These are phyloP conservation scores for Acanthococcus lagerstroemiae DNA, from an alignment of 2,888 invertebrate genomes.

Conservation along the genomic window DNA sequence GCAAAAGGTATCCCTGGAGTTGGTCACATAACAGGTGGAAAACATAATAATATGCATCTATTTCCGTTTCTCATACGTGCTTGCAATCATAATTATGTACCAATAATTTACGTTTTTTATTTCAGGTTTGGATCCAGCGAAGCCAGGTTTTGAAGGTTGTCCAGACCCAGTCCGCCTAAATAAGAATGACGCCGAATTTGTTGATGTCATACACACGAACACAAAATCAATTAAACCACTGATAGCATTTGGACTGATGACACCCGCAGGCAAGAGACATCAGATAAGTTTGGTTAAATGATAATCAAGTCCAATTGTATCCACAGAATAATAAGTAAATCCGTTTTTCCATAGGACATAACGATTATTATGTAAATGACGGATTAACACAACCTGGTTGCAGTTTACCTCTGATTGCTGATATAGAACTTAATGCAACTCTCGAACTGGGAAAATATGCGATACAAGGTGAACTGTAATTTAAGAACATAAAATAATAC, in stretches of 20 bases:
- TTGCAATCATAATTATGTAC: background rate
- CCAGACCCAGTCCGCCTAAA: conserved; percentile 46
- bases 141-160: conserved; percentile 49
- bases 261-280: conserved; percentile 48
- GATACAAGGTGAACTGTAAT: too few species aligned
- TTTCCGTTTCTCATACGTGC: background rate
- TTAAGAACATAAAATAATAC: too few species aligned
- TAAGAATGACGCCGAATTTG: conserved; percentile 49
- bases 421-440: too few species aligned
- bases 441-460: too few species aligned
- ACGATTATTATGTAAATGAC: too few species aligned
- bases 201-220: conserved; percentile 56
- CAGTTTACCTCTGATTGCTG: too few species aligned
- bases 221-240: conserved; percentile 45
- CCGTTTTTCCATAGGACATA: too few species aligned
- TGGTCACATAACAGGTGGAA: conserved; percentile 47
- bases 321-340: too few species aligned
- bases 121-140: conserved; percentile 56
- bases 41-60: background rate
- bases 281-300: too few species aligned
- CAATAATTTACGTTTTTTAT: conserved; percentile 36
- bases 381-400: too few species aligned
- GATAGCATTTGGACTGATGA: conserved; percentile 51
- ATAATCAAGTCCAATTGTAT: too few species aligned
- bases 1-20: conserved; percentile 46